Conservation (phyloP, 1,140 invertebrate species). For the Physella acuta region DNA sequence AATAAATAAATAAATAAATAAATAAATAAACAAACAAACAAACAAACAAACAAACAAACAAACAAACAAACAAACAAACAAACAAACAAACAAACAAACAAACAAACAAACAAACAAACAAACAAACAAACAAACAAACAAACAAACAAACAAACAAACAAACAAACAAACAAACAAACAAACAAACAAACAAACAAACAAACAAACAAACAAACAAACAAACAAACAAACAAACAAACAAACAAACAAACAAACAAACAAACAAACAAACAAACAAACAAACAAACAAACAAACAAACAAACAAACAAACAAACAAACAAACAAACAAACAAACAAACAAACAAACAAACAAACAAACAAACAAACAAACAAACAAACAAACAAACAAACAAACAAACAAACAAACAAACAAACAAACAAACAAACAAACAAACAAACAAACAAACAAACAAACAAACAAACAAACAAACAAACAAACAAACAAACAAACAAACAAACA, state of each 20-base stretch:
- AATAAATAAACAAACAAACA: too few relatives aligned
- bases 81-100: neutral
- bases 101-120: neutral
- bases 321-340: neutral
- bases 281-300: neutral
- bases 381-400: neutral
- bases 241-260: neutral
- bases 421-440: neutral
- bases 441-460: neutral
- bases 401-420: neutral
- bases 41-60: neutral
- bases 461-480: neutral
- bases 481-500: too few relatives aligned
- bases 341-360: neutral
- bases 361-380: neutral
- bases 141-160: neutral
- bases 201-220: neutral
- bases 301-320: neutral
- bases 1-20: neutral
- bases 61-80: neutral
- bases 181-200: neutral
- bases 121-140: neutral
- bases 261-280: neutral
- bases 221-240: neutral
- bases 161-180: neutral